Conservation (phyloP, 2,797 vertebrate species). For the Lacerta agilis region DNA sequence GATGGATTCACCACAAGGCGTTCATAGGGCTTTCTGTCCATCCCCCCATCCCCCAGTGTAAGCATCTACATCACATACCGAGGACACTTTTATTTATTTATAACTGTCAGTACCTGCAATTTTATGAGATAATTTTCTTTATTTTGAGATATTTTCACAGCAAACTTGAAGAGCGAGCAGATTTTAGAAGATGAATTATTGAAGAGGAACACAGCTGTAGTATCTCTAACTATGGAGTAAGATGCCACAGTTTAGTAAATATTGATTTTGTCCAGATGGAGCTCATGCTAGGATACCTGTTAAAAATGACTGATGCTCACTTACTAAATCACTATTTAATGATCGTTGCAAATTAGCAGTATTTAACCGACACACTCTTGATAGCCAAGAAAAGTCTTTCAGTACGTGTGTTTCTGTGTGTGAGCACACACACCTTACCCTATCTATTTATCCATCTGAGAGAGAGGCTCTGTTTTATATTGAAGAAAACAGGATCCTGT, state of each 20-base stretch:
- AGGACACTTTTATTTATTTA: neutral
- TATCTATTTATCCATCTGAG: too few relatives aligned
- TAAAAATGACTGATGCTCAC: slow-evolving; percentile 31
- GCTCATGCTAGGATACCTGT: neutral
- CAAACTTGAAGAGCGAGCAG: slow-evolving; percentile 11
- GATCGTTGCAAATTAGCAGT: slow-evolving; percentile 6
- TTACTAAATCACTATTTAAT: slow-evolving; percentile 32
- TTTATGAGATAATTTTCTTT: neutral
- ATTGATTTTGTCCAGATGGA: slow-evolving; percentile 28
- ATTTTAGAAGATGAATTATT: slow-evolving; percentile 31
- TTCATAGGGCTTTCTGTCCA: neutral
- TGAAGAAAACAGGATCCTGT: too few relatives aligned
- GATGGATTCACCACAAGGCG: slow-evolving; percentile 15
- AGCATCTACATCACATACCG: neutral
- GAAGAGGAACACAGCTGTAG: slow-evolving; percentile 30
- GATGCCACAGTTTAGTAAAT: slow-evolving; percentile 4
- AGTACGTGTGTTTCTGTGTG: neutral
- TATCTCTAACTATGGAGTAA: slow-evolving; percentile 6
- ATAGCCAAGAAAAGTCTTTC: neutral
- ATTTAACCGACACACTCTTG: neutral
- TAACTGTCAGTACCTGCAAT: neutral
- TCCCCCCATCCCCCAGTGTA: neutral
- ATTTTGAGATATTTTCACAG: neutral
- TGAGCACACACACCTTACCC: neutral
- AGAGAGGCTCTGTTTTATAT: too few relatives aligned